Evolutionary conservation across 2,888 invertebrate genomes (phyloP).

Genomic region (Calameuta idolon): DNA sequence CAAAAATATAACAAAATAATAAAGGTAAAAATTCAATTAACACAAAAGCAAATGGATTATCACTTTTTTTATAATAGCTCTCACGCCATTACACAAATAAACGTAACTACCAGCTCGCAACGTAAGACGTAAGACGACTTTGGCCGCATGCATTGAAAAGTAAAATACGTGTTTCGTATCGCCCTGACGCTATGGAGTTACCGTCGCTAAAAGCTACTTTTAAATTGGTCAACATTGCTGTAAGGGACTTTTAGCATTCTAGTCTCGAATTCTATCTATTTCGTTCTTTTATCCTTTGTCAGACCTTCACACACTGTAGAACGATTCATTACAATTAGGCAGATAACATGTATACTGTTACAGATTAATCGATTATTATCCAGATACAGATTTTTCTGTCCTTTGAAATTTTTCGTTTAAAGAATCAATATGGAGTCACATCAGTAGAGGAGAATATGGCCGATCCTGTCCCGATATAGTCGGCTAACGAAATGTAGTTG

Average conservation of each 20-base stretch:
- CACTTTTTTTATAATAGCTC: background rate
- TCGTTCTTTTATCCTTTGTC: background rate
- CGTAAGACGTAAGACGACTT: background rate
- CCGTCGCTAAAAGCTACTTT: slow-evolving; percentile 28
- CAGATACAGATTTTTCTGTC: background rate
- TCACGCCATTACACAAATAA: background rate
- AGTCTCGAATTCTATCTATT: background rate
- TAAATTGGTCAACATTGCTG: slow-evolving; percentile 41
- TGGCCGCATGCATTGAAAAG: background rate
- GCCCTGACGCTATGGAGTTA: background rate
- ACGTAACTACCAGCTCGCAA: slow-evolving; percentile 3
- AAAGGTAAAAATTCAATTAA: slow-evolving; percentile 27
- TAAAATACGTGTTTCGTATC: slow-evolving; percentile 2
- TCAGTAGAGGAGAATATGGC: background rate
- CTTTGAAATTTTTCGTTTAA: background rate
- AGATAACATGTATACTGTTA: background rate
- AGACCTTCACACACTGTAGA: background rate
- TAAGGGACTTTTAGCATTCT: background rate
- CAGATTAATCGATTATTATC: background rate
- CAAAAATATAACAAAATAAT: slow-evolving; percentile 59
- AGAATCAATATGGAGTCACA: background rate
- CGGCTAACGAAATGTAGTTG: background rate
- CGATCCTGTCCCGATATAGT: background rate
- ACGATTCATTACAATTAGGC: background rate
- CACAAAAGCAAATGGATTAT: background rate